Evolutionary conservation across 30 jellyfish, hydroid and myxozoan genomes (phyloP).

Genomic region (Pseudorhiza aurosa): DNA sequence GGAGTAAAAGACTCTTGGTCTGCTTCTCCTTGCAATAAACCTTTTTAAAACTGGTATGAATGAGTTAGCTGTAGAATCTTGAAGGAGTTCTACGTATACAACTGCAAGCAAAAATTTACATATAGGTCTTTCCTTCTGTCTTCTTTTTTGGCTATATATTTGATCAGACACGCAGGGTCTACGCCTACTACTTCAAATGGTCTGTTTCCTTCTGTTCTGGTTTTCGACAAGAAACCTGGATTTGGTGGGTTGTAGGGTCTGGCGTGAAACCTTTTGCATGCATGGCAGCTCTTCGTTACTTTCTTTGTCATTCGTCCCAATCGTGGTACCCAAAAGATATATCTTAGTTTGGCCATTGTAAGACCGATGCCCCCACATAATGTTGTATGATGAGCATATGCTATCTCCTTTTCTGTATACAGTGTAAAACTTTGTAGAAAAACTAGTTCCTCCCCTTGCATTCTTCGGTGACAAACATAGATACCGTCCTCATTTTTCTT

Average conservation of each 20-base stretch:
- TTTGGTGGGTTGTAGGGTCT: conserved; percentile 42
- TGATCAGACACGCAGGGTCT: conserved; percentile 66
- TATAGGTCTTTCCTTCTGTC: conserved; percentile 58
- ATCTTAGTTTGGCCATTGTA: conserved; percentile 32
- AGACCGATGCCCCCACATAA: conserved; percentile 18
- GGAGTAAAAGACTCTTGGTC: conserved; percentile 57
- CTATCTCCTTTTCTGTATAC: conserved; percentile 15
- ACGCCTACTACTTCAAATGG: conserved; percentile 61
- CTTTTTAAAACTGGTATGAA: conserved; percentile 22
- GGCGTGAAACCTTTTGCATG: conserved; percentile 45
- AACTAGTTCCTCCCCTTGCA: conserved; percentile 33
- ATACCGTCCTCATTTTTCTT: conserved; percentile 12
- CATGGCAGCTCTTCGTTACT: conserved; percentile 4
- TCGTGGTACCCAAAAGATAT: conserved; percentile 35
- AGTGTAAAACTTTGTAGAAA: not conserved
- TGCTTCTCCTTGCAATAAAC: conserved; percentile 63
- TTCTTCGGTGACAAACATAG: conserved; percentile 31
- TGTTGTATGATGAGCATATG: not conserved
- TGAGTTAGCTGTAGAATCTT: conserved; percentile 31
- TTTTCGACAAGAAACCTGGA: conserved; percentile 63
- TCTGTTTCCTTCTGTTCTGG: conserved; percentile 44
- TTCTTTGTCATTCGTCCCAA: conserved; percentile 12
- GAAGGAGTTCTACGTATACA: conserved; percentile 40
- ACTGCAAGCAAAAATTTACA: conserved; percentile 49
- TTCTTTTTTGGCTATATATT: conserved; percentile 6